Evolutionary conservation across 2,797 vertebrate species (phyloP), one percentile per base, ranked within the genome.

Genomic region (Thalassophryne amazonica): DNA sequence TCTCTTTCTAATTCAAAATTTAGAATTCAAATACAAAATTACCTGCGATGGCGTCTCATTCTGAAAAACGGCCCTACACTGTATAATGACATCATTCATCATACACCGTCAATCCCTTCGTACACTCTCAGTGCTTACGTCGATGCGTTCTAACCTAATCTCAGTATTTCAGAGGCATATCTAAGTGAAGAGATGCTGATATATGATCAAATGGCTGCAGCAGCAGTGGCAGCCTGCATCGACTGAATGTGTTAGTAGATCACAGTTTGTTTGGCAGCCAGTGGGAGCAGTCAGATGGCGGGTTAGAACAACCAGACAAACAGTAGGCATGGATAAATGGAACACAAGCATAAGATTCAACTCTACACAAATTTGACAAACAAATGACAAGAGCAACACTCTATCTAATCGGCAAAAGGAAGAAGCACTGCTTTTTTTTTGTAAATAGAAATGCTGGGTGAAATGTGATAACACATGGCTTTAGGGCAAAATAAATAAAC

Each of bases 251-350:
- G 31, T 60, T 69, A n/a, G n/a, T n/a, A 68, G 71, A 86, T 84
- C 81, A 79, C 78, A 78, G 84, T 69, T 41, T 55, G 78, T 69
- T 83, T 86, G 82, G 87, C 84, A 83, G 75, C 66, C 64, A 48
- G 69, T 50, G 57, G 64, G 63, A 78, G 76, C 81, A 83, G 79
- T 89, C 80, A 83, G 83, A 84, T 79, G 85, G 77, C 81, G 74
- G 69, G 71, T 82, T 81, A 78, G 69, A 80, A 75, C 70, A 73
- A 79, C 65, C 73, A 81, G 66, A 74, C 64, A 69, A 80, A 84
- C 78, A 82, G 76, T 83, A 87, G 80, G 83, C 84, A 72, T 27
- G 2, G 52, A 61, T 58, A 61, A 85, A 81, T 51, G 72, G 69
- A 78, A 66, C 25, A 20, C 65, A 77, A 73, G 14, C 54, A 66